Base-by-base conservation (phyloP, 2,797 vertebrate species). In the Masticophis lateralis region DNA sequence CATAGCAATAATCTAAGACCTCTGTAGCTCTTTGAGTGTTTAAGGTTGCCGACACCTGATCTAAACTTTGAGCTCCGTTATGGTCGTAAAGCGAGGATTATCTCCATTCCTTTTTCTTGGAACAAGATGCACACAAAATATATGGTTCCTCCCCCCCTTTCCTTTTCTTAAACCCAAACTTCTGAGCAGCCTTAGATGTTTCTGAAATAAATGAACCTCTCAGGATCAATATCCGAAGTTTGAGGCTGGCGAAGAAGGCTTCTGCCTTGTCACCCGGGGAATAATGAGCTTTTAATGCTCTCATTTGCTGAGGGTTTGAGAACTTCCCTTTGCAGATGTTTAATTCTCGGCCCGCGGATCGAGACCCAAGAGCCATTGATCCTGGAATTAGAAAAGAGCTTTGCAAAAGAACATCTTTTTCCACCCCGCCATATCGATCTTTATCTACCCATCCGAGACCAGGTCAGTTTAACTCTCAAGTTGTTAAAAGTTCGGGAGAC, bases 161-260 rank as follows among this genome's bases (percentile, higher is more conserved):
- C 16, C 1, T 16, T 74, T 37, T 74, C 69, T 74, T 9, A 74
- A 74, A 1, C 32, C 7, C 32, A 56, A 56, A 20, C 90, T 69
- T 88, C 95, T 89, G 91, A 87, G 91, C 94, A 95, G 94, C 91
- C 90, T 22, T 92, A 43, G 94, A 91, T 87, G 74, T 53, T 83
- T 20, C 60, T 91, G 95, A 95, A 93, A 95, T 51, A 92, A 95
- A 93, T 92, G 94, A 93, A 61, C 8, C 94, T 94, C 90, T 89
- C 12, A n/a, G 94, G 91, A 94, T 79, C n/a, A 94, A 95, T 89
- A 90, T 93, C 91, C 47, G 43, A 88, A 59, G 28, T 16, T 92
- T 61, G 94, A 51, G 79, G 91, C 95, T 92, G 87, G 89, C 86
- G 37, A 18, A 89, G 53, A 74, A 56, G 88, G 92, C 92, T 51